phyloP scores from a whole-genome alignment of 1,140 invertebrate genomes.

The Drusus annulatus region DNA sequence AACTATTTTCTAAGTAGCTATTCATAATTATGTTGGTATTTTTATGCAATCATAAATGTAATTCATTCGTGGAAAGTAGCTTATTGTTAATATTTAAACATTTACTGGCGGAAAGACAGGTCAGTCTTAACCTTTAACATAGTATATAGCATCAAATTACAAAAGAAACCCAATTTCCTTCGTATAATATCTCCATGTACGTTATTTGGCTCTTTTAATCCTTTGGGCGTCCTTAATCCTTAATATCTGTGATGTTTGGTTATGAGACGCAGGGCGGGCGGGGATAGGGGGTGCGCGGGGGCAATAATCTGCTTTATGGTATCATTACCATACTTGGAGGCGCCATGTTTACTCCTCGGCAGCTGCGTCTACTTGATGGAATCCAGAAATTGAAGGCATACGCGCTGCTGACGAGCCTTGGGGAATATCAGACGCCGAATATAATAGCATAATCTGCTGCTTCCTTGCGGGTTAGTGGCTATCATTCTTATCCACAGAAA shows the following conservation, averaged over 20 bases:
- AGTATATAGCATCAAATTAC: not conserved
- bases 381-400: constrained; percentile 42
- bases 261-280: not conserved
- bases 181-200: constrained; percentile 11
- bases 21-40: too few species aligned
- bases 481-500: too few species aligned
- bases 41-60: too few species aligned
- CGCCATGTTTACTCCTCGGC: constrained; percentile 47
- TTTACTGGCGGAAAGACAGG: too few species aligned
- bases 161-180: constrained; percentile 13
- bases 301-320: constrained; percentile 53
- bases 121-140: too few species aligned
- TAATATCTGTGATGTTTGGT: constrained; percentile 41
- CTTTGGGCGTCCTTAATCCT: constrained; percentile 42
- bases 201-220: constrained; percentile 25
- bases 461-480: too few species aligned
- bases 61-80: too few species aligned
- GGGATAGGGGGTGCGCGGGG: not conserved
- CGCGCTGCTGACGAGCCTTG: constrained; percentile 7
- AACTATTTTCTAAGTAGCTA: too few species aligned
- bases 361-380: constrained; percentile 51
- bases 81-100: too few species aligned
- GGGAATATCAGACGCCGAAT: not conserved
- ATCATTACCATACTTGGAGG: constrained; percentile 50
- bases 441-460: not conserved